Conservation (phyloP, 2,888 invertebrate genomes). For the Baronia brevicornis region DNA sequence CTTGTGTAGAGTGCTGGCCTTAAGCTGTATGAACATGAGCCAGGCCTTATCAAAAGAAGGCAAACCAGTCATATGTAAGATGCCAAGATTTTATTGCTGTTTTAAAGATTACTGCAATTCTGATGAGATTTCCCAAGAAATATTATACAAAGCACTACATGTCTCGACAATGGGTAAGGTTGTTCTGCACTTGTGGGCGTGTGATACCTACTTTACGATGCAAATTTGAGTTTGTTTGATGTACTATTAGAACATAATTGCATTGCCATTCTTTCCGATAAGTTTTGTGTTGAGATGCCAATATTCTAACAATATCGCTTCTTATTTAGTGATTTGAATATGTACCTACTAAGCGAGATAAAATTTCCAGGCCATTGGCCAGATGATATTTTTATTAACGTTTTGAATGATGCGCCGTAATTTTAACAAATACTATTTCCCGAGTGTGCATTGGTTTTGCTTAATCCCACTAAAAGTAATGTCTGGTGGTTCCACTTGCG, state of each 20-base stretch:
- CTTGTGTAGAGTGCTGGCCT: slow-evolving; percentile 61
- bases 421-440: slow-evolving; percentile 63
- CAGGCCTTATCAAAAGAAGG: slow-evolving; percentile 66
- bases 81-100: slow-evolving; percentile 61
- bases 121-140: slow-evolving; percentile 48
- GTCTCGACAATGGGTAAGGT: slow-evolving; percentile 58
- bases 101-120: slow-evolving; percentile 62
- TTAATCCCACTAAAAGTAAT: slow-evolving; percentile 77
- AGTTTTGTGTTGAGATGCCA: slow-evolving; percentile 73
- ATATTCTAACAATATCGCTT: slow-evolving; percentile 68
- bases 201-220: slow-evolving; percentile 52
- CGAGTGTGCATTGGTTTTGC: slow-evolving; percentile 73
- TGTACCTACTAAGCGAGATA: slow-evolving; percentile 60
- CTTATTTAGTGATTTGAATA: slow-evolving; percentile 65
- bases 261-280: slow-evolving; percentile 53
- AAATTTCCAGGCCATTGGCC: slow-evolving; percentile 30
- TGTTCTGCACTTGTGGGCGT: slow-evolving; percentile 49
- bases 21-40: slow-evolving; percentile 76
- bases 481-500: slow-evolving; percentile 71
- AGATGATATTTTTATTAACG: slow-evolving; percentile 38
- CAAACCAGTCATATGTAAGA: slow-evolving; percentile 57
- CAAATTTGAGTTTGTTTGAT: slow-evolving; percentile 67
- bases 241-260: slow-evolving; percentile 64
- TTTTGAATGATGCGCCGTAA: slow-evolving; percentile 66
- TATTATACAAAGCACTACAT: slow-evolving; percentile 44